phyloP scores from a whole-genome alignment of 23 tunicate genomes.

The Ascidia mentula region DNA sequence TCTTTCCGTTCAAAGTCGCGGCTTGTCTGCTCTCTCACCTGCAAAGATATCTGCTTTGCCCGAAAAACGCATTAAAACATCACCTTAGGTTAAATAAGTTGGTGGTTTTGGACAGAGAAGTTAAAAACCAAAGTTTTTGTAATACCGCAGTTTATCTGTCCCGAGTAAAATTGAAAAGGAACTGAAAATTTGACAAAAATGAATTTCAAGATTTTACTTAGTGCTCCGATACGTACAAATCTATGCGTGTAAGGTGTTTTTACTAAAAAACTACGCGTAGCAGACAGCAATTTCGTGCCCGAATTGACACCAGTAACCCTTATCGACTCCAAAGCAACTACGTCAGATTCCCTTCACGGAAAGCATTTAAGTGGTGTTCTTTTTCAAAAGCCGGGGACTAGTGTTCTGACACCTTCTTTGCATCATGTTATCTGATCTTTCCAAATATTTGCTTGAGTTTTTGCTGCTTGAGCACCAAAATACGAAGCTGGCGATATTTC shows the following conservation, averaged over 20 bases:
- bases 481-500: neutral
- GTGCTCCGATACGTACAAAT: too few relatives aligned
- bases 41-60: too few relatives aligned
- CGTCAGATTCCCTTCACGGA: neutral
- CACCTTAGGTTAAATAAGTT: too few relatives aligned
- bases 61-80: too few relatives aligned
- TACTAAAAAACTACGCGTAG: too few relatives aligned
- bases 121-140: too few relatives aligned
- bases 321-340: neutral
- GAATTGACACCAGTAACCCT: constrained; percentile 8
- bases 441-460: neutral
- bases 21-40: neutral
- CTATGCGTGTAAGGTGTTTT: too few relatives aligned
- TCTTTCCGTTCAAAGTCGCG: constrained; percentile 1
- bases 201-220: too few relatives aligned
- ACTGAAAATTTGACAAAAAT: too few relatives aligned
- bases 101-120: too few relatives aligned
- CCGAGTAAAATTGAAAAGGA: too few relatives aligned
- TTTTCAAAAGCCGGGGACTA: neutral
- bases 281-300: constrained; percentile 8
- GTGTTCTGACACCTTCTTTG: constrained; percentile 9
- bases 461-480: neutral
- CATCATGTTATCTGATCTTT: constrained; percentile 4
- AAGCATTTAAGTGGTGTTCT: neutral
- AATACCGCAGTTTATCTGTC: too few relatives aligned